These are phyloP conservation scores for Phallusia fumigata DNA, from an alignment of 23 tunicate species.

Conservation along the genomic window DNA sequence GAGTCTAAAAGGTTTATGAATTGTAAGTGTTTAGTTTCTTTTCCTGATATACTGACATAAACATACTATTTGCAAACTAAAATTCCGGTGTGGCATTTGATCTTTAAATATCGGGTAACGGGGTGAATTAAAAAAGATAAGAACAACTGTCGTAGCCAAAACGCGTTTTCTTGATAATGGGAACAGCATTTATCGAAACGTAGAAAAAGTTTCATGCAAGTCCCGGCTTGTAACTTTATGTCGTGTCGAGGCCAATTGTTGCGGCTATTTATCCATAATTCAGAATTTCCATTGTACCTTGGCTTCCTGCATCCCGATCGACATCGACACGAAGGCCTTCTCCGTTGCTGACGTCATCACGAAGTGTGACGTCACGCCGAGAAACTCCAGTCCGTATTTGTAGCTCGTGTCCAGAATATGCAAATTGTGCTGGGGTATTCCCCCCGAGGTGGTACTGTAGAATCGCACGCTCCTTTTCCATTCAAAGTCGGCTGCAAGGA, in stretches of 20 bases:
- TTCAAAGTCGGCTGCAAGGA: conserved; percentile 69
- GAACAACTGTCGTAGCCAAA: too few species aligned
- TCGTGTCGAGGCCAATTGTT: not conserved
- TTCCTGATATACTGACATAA: too few species aligned
- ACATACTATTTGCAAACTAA: too few species aligned
- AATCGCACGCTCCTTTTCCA: conserved; percentile 84
- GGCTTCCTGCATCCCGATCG: conserved; percentile 46
- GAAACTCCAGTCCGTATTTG: conserved; percentile 77
- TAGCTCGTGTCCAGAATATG: conserved; percentile 60
- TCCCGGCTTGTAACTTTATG: not conserved
- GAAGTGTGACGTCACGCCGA: conserved; percentile 51
- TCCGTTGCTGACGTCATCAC: conserved; percentile 71
- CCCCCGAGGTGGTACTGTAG: conserved; percentile 45
- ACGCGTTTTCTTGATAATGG: too few species aligned
- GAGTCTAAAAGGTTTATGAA: too few species aligned
- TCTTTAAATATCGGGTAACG: too few species aligned
- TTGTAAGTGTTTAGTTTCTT: too few species aligned
- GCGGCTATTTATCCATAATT: not conserved
- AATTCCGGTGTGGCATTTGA: too few species aligned
- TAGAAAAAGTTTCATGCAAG: too few species aligned
- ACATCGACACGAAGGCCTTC: conserved; percentile 58
- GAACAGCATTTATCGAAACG: too few species aligned
- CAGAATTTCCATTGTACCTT: conserved; percentile 10
- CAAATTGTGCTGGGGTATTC: conserved; percentile 53
- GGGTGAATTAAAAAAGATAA: too few species aligned